Evolutionary conservation across 2,888 invertebrate genomes (phyloP), one percentile per base, ranked within the genome.

Genomic region (Unio delphinus): DNA sequence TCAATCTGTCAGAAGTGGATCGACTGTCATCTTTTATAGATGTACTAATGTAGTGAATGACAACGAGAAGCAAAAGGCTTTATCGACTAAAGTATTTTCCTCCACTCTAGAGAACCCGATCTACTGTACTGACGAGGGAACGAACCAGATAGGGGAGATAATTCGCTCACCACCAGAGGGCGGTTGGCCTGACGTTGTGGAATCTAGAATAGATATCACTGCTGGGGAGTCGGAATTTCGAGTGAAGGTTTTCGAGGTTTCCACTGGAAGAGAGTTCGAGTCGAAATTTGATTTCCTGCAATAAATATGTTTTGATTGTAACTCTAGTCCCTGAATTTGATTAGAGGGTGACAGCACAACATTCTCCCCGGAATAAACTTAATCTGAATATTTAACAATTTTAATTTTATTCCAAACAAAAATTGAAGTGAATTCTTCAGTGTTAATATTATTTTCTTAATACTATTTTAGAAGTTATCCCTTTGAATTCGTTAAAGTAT

Each of bases 181-280:
- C 1, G 74, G 74, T 3, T 75, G 74, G 74, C 74, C 74, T 30
- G 74, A 75, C 26, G 72, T 72, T 3, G 56, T 75, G 69, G 68
- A 70, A 60, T 63, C 74, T 5, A 69, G 65, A 26, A 75, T 75
- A 23, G 67, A 70, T 20, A 72, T 75, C 17, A 75, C 67, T n/a
- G 72, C 69, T 65, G 74, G 74, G 23, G 74, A 75, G 34, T 72
- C 74, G 1, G 74, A 75, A 61, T 70, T 75, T 72, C 67, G 63
- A 30, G 72, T 72, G 0, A 45, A 59, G 8, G 72, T 75, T 4
- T 28, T 66, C 4, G 74, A 75, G 55, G 61, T 68, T 55, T 45
- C 62, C 5, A 69, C 69, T 18, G 62, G 64, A 7, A 60, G 67
- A 30, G 65, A 65, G 28, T 75, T 72, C 58, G 69, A 68, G 34